phyloP scores from a whole-genome alignment of 2,113 vertebrate genomes.

The Callipepla squamata region DNA sequence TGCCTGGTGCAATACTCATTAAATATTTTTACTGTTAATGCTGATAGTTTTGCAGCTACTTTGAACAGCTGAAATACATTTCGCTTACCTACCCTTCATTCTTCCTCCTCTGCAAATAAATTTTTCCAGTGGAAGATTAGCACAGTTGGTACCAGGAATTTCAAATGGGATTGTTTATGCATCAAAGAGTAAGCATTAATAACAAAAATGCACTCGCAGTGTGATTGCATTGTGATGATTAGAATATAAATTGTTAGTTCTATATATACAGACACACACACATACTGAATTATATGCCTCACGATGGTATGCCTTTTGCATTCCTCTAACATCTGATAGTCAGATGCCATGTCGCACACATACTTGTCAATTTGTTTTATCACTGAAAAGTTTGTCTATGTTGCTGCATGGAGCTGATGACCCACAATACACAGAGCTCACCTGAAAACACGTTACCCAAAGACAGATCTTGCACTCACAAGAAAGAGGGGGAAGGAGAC shows the following conservation, averaged over 20 bases:
- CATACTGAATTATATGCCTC: slow-evolving; percentile 43
- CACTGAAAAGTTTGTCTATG: background rate
- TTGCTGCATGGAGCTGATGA: background rate
- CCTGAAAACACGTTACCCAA: background rate
- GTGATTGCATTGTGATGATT: slow-evolving; percentile 77
- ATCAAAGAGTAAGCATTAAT: slow-evolving; percentile 77
- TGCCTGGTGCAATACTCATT: slow-evolving; percentile 76
- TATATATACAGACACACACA: slow-evolving; percentile 63
- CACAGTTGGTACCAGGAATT: slow-evolving; percentile 67
- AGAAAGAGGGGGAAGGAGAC: background rate
- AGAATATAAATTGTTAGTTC: slow-evolving; percentile 77
- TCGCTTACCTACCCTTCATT: slow-evolving; percentile 65
- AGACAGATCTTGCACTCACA: background rate
- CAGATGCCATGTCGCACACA: slow-evolving; percentile 59
- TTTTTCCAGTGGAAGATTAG: slow-evolving; percentile 68
- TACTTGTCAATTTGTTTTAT: slow-evolving; percentile 38
- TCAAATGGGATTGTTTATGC: slow-evolving; percentile 82
- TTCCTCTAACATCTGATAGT: slow-evolving; percentile 70
- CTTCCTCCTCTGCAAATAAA: slow-evolving; percentile 57
- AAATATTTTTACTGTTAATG: slow-evolving; percentile 70
- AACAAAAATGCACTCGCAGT: slow-evolving; percentile 72
- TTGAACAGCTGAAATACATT: slow-evolving; percentile 57
- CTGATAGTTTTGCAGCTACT: slow-evolving; percentile 71
- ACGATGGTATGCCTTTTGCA: background rate
- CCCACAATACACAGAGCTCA: background rate